Evolutionary conservation across 2,113 vertebrate species (phyloP).

Genomic region (Centropristis striata): DNA sequence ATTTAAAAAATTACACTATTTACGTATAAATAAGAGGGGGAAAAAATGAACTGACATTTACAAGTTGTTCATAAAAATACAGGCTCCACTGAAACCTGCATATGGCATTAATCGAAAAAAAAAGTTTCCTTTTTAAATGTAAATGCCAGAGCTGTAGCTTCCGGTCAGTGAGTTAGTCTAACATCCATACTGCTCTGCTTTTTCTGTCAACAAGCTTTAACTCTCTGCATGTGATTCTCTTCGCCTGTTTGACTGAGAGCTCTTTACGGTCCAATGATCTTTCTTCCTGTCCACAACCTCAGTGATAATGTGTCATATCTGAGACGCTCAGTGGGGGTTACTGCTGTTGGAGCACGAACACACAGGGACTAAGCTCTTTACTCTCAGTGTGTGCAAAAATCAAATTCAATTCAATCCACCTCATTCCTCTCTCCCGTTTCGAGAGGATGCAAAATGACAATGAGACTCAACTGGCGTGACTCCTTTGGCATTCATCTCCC

Average conservation of each 20-base stretch:
- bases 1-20: conserved; percentile 20
- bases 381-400: conserved; percentile 50
- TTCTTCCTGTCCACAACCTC: conserved; percentile 36
- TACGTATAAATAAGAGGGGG: not conserved
- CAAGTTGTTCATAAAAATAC: conserved; percentile 4
- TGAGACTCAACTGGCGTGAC: conserved; percentile 40
- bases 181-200: conserved; percentile 2
- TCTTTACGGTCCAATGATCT: conserved; percentile 36
- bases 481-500: conserved; percentile 59
- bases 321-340: conserved; percentile 28
- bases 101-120: conserved; percentile 2
- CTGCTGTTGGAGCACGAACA: conserved; percentile 34
- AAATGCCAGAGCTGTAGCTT: conserved; percentile 51
- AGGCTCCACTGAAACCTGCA: not conserved
- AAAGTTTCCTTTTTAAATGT: conserved; percentile 6
- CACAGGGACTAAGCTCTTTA: conserved; percentile 22
- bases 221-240: conserved; percentile 27
- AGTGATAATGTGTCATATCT: conserved; percentile 34
- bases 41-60: conserved; percentile 42
- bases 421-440: conserved; percentile 42
- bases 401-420: conserved; percentile 56
- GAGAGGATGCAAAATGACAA: conserved; percentile 51
- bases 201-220: conserved; percentile 12
- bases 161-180: conserved; percentile 1
- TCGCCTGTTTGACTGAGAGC: conserved; percentile 19